A percentile compares a stretch with the other conserved stretches of the same genome.
phyloP scores from a whole-genome alignment of 2,888 invertebrate genomes.

The Xestia sexstrigata region DNA sequence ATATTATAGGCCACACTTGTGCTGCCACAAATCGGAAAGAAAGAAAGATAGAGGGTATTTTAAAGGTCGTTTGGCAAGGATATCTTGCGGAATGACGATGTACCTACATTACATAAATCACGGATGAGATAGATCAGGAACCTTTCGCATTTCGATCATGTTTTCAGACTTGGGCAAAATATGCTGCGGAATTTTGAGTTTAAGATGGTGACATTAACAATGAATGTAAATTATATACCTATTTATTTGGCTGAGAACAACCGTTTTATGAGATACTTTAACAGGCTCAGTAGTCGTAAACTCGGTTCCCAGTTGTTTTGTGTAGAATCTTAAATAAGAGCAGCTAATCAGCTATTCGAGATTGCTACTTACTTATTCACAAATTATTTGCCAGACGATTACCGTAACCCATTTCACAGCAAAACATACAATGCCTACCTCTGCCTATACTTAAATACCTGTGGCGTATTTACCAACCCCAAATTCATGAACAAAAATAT shows the following conservation, averaged over 20 bases:
- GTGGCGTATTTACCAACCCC: neutral
- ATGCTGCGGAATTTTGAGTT: neutral
- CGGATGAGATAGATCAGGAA: slow-evolving; percentile 8
- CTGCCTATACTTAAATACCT: neutral
- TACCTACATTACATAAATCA: slow-evolving; percentile 52
- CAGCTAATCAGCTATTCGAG: neutral
- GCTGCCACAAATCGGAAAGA: slow-evolving; percentile 22
- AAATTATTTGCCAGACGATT: neutral
- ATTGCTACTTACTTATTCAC: slow-evolving; percentile 10
- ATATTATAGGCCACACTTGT: neutral
- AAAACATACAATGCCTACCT: slow-evolving; percentile 4
- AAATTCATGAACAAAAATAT: slow-evolving; percentile 7
- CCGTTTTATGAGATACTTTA: neutral
- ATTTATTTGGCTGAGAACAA: neutral
- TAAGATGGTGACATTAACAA: neutral
- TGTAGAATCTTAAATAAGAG: neutral
- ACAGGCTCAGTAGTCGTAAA: neutral
- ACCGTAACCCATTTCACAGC: neutral
- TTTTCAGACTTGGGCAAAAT: neutral
- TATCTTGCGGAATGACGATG: slow-evolving; percentile 24
- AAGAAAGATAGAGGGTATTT: slow-evolving; percentile 41
- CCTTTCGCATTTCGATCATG: slow-evolving; percentile 25
- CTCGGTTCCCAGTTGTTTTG: neutral
- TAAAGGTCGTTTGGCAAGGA: slow-evolving; percentile 43
- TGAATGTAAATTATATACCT: neutral